Evolutionary conservation across 2,797 vertebrate genomes (phyloP).

Genomic region (Alectoris magna): DNA sequence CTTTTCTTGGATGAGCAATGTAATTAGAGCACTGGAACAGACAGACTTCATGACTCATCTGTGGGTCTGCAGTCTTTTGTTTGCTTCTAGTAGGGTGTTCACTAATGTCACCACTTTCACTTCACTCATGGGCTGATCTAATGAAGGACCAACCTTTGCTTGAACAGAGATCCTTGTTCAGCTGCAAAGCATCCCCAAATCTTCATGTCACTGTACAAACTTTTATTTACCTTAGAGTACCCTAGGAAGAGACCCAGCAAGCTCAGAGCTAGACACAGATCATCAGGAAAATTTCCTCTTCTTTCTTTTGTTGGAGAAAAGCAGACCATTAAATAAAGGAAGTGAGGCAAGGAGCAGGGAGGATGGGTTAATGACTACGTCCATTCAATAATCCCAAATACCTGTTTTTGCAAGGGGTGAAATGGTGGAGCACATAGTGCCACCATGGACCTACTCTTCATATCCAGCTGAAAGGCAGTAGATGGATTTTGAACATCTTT

Average conservation of each 20-base stretch:
- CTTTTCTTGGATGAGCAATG: conserved; percentile 67
- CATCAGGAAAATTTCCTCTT: neutral
- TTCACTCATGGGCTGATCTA: conserved; percentile 45
- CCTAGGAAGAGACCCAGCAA: neutral
- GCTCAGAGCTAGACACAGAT: neutral
- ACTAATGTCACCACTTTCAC: conserved; percentile 50
- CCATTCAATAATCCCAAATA: neutral
- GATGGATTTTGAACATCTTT: neutral
- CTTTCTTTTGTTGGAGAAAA: neutral
- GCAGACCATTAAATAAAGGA: neutral
- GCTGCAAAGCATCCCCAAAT: neutral
- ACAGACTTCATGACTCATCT: conserved; percentile 60
- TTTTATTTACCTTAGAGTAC: neutral
- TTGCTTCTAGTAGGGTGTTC: conserved; percentile 48
- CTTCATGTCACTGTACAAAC: neutral
- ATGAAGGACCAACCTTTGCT: conserved; percentile 33
- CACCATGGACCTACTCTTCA: neutral
- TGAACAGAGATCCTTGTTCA: neutral
- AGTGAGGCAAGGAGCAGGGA: neutral
- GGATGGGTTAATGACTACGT: neutral
- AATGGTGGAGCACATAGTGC: neutral
- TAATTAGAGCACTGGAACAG: conserved; percentile 71
- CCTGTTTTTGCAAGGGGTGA: neutral
- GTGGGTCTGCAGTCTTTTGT: conserved; percentile 62
- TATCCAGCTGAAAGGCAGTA: neutral